Conservation (phyloP, 2,888 invertebrate genomes). For the Chrysina gloriosa region DNA sequence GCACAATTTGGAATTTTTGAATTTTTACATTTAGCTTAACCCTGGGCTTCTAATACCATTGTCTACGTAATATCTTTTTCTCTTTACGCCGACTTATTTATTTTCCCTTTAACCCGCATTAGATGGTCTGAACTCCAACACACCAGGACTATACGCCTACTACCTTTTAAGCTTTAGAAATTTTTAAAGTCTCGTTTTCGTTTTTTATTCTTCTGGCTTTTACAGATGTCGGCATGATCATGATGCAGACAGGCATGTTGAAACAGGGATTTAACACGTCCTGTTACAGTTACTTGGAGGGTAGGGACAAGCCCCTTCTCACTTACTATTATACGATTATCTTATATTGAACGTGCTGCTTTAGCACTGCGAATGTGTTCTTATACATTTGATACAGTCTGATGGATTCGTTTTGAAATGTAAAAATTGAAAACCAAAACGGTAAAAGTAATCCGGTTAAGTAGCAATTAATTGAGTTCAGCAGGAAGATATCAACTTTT, state of each 20-base stretch:
- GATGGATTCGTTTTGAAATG: too few species aligned
- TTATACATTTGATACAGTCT: neutral
- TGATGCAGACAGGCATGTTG: slow-evolving; percentile 97
- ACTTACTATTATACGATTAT: slow-evolving; percentile 34
- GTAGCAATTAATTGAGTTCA: too few species aligned
- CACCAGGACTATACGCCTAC: slow-evolving; percentile 1
- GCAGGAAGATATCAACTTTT: too few species aligned
- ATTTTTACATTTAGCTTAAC: slow-evolving; percentile 46
- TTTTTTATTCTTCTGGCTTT: slow-evolving; percentile 71
- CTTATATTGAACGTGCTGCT: slow-evolving; percentile 35
- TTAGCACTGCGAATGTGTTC: neutral
- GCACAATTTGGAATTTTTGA: slow-evolving; percentile 27
- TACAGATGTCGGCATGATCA: slow-evolving; percentile 97
- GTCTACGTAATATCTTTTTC: slow-evolving; percentile 20
- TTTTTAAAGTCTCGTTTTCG: slow-evolving; percentile 40
- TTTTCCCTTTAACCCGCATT: slow-evolving; percentile 9
- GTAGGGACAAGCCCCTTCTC: slow-evolving; percentile 71
- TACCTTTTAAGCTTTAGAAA: slow-evolving; percentile 21
- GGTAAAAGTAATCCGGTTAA: too few species aligned
- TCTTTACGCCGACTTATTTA: slow-evolving; percentile 1
- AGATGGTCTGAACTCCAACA: slow-evolving; percentile 5
- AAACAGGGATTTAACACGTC: slow-evolving; percentile 86
- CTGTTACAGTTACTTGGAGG: slow-evolving; percentile 77
- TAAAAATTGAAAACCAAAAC: too few species aligned
- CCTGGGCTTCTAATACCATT: slow-evolving; percentile 53